Evolutionary conservation across 2,888 invertebrate genomes (phyloP), one percentile per base, ranked within the genome.

Genomic region (Acanthoscelides obtectus): DNA sequence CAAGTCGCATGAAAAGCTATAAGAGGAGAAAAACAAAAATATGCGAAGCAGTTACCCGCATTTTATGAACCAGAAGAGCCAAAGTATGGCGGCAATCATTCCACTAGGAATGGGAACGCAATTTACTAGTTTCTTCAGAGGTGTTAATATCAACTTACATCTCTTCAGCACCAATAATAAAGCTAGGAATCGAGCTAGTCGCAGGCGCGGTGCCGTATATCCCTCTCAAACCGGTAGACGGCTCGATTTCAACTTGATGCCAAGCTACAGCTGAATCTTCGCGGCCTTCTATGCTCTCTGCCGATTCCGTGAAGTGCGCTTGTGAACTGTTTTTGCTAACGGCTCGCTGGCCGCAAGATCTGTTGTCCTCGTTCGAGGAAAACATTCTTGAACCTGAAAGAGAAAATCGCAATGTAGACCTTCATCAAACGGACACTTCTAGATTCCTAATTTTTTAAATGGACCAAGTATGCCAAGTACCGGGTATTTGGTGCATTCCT

Each of bases 161-260:
- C 1, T 45, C 45, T 45, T 45, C 45, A 63, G 81, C 80, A 71
- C 77, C 80, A 69, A 83, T 77, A 63, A 83, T 78, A 27, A 83
- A 78, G 74, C 76, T 82, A 67, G 79, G 81, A 74, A 78, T 68
- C 2, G 77, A 77, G 73, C 75, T 76, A 21, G 73, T 79, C 73
- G 75, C 80, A 73, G 78, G 80, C 67, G 75, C 76, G 22, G 76
- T 79, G 2, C 80, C 79, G 72, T 81, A 81, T 72, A 81, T 80
- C 1, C 80, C 80, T 69, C 80, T 73, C 27, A 78, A 76, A 67
- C 77, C 77, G 22, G 67, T 67, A 67, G 67, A 12, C 12, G 67
- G 22, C 19, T 67, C 22, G 6, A 22, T 22, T 67, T 6, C 22
- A 22, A 67, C 22, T 4, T 67, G 22, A 1, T 66, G 66, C 66